phyloP scores from a whole-genome alignment of 1,140 invertebrate genomes.

The Trichoplusia ni region DNA sequence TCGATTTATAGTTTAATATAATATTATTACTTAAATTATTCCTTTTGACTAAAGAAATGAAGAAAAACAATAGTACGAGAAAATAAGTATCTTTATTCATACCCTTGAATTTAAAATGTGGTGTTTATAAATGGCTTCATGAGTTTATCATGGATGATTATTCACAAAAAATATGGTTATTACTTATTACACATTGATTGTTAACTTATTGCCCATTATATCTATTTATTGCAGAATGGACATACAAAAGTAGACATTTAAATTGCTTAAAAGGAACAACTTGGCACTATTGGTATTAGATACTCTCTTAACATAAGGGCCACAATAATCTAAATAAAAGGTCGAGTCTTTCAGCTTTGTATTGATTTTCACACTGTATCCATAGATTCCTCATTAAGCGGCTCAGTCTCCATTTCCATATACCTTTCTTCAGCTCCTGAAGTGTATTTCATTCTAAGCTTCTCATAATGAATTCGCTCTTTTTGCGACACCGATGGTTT shows the following conservation, averaged over 20 bases:
- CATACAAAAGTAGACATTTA: slow-evolving; percentile 13
- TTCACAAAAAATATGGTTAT: background rate
- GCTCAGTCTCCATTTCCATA: slow-evolving; percentile 80
- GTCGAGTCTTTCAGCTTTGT: slow-evolving; percentile 43
- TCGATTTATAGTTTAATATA: too few species aligned
- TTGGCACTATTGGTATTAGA: slow-evolving; percentile 55
- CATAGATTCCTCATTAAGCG: slow-evolving; percentile 75
- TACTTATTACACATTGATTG: slow-evolving; percentile 5
- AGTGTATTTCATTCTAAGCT: slow-evolving; percentile 82
- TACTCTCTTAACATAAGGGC: slow-evolving; percentile 40
- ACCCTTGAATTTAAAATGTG: slow-evolving; percentile 48
- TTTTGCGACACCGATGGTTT: slow-evolving; percentile 90
- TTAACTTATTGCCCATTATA: slow-evolving; percentile 5
- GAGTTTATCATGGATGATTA: slow-evolving; percentile 41
- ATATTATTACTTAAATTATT: too few species aligned
- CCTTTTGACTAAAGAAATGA: background rate
- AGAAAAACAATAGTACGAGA: slow-evolving; percentile 26
- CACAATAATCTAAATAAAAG: slow-evolving; percentile 38
- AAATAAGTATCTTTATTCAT: slow-evolving; percentile 47
- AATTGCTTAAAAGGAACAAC: slow-evolving; percentile 37
- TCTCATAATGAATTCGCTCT: slow-evolving; percentile 84
- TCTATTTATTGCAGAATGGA: slow-evolving; percentile 1
- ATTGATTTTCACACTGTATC: slow-evolving; percentile 73
- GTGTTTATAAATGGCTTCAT: slow-evolving; percentile 44
- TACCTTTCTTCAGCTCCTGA: slow-evolving; percentile 73